phyloP scores from a whole-genome alignment of 2,797 vertebrate genomes.

The Alectoris magna region DNA sequence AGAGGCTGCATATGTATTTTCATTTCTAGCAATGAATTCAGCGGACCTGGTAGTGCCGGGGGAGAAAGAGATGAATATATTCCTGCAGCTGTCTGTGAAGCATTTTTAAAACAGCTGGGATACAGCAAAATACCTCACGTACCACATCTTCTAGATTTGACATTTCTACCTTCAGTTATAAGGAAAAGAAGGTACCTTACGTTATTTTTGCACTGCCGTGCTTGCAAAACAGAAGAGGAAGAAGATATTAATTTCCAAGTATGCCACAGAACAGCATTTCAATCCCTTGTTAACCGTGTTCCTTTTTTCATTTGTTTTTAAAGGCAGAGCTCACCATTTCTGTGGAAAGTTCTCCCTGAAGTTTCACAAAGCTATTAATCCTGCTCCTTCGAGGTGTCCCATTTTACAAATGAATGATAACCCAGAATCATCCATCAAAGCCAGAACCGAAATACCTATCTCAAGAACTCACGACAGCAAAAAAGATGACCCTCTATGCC shows the following conservation, averaged over 20 bases:
- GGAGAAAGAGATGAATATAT: neutral
- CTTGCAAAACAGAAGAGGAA: neutral
- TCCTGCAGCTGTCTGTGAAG: neutral
- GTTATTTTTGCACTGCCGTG: accelerated
- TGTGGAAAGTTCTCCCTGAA: neutral
- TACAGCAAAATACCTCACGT: neutral
- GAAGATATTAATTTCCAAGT: neutral
- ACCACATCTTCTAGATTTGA: neutral
- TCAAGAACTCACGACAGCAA: neutral
- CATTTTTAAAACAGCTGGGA: neutral
- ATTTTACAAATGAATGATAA: constrained; percentile 36
- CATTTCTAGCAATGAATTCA: neutral
- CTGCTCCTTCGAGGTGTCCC: constrained; percentile 4
- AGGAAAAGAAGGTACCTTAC: neutral
- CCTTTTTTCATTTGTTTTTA: neutral
- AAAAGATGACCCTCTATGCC: constrained; percentile 8
- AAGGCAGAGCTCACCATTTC: neutral
- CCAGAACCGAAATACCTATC: neutral
- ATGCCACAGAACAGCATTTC: neutral
- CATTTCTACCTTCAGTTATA: neutral
- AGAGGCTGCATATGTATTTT: neutral
- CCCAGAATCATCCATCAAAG: constrained; percentile 9
- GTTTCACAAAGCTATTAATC: constrained; percentile 14
- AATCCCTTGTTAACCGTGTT: neutral
- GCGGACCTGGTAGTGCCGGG: neutral